Evolutionary conservation across 2,113 vertebrate genomes (phyloP).

Genomic region (Oreochromis aureus): DNA sequence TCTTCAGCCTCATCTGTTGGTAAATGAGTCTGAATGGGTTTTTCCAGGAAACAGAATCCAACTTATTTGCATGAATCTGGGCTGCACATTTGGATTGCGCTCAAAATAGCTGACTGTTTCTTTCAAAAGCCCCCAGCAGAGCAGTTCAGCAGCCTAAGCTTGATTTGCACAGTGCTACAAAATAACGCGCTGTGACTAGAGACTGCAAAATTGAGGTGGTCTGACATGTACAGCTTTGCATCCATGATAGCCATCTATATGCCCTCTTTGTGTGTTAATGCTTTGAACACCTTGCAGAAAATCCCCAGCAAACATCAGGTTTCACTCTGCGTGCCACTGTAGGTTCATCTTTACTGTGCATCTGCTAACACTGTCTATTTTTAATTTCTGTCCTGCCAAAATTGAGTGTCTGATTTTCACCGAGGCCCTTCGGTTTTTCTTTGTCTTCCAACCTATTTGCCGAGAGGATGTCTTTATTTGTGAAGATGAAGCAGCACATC

Average conservation of each 20-base stretch:
- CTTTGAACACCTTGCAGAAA: slow-evolving; percentile 40
- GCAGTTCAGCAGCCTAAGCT: slow-evolving; percentile 34
- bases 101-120: slow-evolving; percentile 31
- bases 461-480: background rate
- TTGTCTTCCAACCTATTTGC: background rate
- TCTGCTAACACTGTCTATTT: background rate
- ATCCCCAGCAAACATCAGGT: background rate
- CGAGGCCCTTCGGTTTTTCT: background rate
- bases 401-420: background rate
- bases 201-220: slow-evolving; percentile 32
- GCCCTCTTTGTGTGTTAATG: slow-evolving; percentile 1
- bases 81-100: background rate
- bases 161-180: background rate
- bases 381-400: background rate
- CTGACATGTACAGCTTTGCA: slow-evolving; percentile 10
- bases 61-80: background rate
- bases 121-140: slow-evolving; percentile 43
- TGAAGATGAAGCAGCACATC: slow-evolving; percentile 6
- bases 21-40: background rate
- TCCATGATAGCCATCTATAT: slow-evolving; percentile 16
- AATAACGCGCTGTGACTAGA: slow-evolving; percentile 51
- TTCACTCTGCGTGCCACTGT: background rate
- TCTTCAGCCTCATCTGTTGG: background rate
- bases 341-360: background rate
- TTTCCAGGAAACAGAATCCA: slow-evolving; percentile 5